phyloP scores from a whole-genome alignment of 1,140 invertebrate species.

The Drosophila sturtevanti region DNA sequence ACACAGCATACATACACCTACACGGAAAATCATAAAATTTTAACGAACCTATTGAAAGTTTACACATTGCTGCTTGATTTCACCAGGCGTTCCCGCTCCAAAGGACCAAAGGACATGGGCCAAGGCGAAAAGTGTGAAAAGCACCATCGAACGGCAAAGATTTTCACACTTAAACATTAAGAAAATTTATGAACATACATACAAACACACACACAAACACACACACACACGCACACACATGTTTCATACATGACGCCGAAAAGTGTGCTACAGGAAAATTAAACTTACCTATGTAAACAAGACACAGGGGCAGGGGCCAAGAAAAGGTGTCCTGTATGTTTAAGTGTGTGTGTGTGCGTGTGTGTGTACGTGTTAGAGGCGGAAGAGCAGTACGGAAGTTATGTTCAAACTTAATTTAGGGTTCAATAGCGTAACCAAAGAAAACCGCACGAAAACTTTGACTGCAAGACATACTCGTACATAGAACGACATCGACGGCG shows the following conservation, averaged over 20 bases:
- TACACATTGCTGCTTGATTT: slow-evolving; percentile 81
- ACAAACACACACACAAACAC: slow-evolving; percentile 27
- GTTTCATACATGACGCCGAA: slow-evolving; percentile 68
- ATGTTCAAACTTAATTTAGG: slow-evolving; percentile 83
- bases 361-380: slow-evolving; percentile 15
- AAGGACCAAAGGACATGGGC: neutral
- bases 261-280: slow-evolving; percentile 81
- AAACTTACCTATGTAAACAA: slow-evolving; percentile 82
- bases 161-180: slow-evolving; percentile 81
- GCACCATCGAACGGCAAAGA: slow-evolving; percentile 82
- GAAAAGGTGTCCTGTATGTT: slow-evolving; percentile 51
- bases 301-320: slow-evolving; percentile 40
- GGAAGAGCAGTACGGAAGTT: slow-evolving; percentile 61
- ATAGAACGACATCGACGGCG: slow-evolving; percentile 20
- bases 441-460: slow-evolving; percentile 79
- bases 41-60: slow-evolving; percentile 82
- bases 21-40: slow-evolving; percentile 81
- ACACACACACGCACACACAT: slow-evolving; percentile 47
- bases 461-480: slow-evolving; percentile 36
- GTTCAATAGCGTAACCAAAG: slow-evolving; percentile 82
- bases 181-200: slow-evolving; percentile 73
- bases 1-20: neutral
- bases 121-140: slow-evolving; percentile 77
- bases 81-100: slow-evolving; percentile 15
- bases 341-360: slow-evolving; percentile 31